Conservation (phyloP, 2,113 vertebrate genomes). For the Rhinopithecus roxellana region DNA sequence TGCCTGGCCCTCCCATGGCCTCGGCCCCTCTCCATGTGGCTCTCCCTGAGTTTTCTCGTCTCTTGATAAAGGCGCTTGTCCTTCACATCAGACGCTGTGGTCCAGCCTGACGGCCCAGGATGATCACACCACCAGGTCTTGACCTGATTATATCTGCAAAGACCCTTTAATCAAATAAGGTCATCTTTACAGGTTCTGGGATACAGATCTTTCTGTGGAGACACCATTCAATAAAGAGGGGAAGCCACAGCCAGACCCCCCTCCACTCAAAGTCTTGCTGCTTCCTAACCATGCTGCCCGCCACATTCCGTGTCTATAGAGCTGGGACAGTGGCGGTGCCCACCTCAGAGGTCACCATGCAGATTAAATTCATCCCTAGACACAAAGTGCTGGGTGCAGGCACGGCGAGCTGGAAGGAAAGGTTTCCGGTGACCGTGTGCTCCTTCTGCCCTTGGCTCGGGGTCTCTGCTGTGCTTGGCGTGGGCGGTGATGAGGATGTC, state of each 20-base stretch:
- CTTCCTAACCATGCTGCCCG: too few species aligned
- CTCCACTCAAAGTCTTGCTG: not conserved
- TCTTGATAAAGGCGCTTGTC: not conserved
- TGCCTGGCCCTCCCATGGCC: not conserved
- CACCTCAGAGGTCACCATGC: not conserved
- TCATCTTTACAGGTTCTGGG: not conserved
- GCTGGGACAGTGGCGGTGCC: not conserved
- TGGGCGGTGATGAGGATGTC: too few species aligned
- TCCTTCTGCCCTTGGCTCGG: not conserved
- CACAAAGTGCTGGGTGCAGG: not conserved
- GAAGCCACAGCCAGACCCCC: not conserved
- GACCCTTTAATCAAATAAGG: not conserved
- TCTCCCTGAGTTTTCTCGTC: not conserved
- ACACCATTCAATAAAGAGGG: not conserved
- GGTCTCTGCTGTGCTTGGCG: not conserved
- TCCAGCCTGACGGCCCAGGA: not conserved
- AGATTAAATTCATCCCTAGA: too few species aligned
- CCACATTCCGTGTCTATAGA: fast-evolving
- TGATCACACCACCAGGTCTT: not conserved
- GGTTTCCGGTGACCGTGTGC: not conserved
- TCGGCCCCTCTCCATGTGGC: not conserved
- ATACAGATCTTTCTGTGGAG: too few species aligned
- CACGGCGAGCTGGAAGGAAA: not conserved
- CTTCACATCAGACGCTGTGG: not conserved
- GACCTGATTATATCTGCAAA: not conserved